phyloP scores from a whole-genome alignment of 2,888 invertebrate species.

The Hedychridium roseum region DNA sequence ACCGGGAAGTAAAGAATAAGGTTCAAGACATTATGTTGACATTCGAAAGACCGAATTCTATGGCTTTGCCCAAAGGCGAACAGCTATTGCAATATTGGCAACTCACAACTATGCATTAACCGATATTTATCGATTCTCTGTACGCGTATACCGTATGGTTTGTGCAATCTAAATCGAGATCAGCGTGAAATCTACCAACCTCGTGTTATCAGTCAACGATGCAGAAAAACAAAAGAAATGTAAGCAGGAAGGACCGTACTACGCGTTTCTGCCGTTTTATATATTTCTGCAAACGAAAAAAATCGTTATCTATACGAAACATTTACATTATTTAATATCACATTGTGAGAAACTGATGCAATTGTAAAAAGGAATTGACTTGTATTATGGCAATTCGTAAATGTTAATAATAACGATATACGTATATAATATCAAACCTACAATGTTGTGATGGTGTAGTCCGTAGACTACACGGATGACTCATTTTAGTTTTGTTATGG shows the following conservation, averaged over 20 bases:
- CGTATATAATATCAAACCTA: not conserved
- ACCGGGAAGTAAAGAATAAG: slow-evolving; percentile 78
- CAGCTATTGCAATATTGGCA: slow-evolving; percentile 76
- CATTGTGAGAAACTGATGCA: slow-evolving; percentile 17
- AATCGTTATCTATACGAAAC: slow-evolving; percentile 24
- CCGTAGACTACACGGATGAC: not conserved
- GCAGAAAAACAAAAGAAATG: slow-evolving; percentile 2
- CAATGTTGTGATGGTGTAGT: not conserved
- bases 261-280: slow-evolving; percentile 20
- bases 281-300: slow-evolving; percentile 15
- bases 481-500: slow-evolving; percentile 27
- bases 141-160: slow-evolving; percentile 11
- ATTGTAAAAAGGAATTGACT: slow-evolving; percentile 28
- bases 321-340: slow-evolving; percentile 31
- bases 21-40: slow-evolving; percentile 79
- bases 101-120: slow-evolving; percentile 48
- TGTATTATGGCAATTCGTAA: slow-evolving; percentile 10
- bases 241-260: too few species aligned
- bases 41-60: slow-evolving; percentile 75
- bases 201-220: slow-evolving; percentile 9
- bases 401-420: not conserved
- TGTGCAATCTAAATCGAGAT: slow-evolving; percentile 29
- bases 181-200: slow-evolving; percentile 1
- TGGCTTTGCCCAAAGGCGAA: slow-evolving; percentile 71
- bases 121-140: slow-evolving; percentile 1